phyloP scores from a whole-genome alignment of 2,113 vertebrate genomes.

The Noctilio leporinus region DNA sequence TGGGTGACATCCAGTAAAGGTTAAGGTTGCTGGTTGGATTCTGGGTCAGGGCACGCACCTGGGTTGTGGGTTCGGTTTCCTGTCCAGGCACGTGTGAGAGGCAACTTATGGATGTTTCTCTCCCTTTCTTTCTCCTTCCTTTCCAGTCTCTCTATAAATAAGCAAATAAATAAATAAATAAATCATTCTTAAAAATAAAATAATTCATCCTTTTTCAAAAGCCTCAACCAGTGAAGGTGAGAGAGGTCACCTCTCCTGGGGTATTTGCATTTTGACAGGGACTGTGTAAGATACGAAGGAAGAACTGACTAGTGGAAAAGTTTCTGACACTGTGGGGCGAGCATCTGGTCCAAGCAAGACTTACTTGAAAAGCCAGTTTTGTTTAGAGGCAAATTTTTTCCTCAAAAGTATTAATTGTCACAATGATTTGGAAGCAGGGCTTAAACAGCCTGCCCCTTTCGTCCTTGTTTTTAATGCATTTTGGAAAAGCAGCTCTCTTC shows the following conservation, averaged over 20 bases:
- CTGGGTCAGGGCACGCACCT: no score
- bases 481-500: neutral
- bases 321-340: neutral
- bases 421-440: neutral
- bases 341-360: neutral
- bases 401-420: neutral
- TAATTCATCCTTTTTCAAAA: neutral
- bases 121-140: no score
- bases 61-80: no score
- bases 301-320: neutral
- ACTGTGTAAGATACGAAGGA: neutral
- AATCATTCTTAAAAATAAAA: no score
- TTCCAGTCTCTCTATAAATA: no score
- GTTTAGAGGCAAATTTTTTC: neutral
- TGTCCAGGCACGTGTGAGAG: no score
- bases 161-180: no score
- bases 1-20: no score
- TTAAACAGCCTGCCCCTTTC: neutral
- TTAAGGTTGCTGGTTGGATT: no score
- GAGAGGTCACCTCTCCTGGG: neutral
- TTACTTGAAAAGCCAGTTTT: conserved; percentile 17
- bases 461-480: neutral
- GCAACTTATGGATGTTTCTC: no score
- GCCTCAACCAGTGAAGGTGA: neutral
- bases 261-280: neutral